A percentile compares a stretch with the other conserved stretches of the same genome.
Evolutionary conservation across 2,797 vertebrate species (phyloP).

Genomic region (Orestias chungarensis): DNA sequence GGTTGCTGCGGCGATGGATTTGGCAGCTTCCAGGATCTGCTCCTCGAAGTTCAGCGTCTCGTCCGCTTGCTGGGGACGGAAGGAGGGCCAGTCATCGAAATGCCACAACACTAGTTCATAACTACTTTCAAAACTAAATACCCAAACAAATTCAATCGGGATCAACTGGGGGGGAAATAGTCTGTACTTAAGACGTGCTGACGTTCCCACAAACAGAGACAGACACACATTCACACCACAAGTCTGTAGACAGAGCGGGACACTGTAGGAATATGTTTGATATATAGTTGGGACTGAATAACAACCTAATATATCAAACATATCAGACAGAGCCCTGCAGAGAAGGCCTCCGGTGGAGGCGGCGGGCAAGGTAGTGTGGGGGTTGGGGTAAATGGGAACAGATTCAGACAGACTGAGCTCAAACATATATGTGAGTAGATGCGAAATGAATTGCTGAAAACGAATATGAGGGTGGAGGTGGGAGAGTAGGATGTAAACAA

Average conservation of each 20-base stretch:
- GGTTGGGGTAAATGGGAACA: constrained; percentile 33
- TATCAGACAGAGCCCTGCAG: constrained; percentile 99
- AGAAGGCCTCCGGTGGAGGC: constrained; percentile 87
- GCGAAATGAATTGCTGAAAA: constrained; percentile 5
- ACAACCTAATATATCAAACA: constrained; percentile 99
- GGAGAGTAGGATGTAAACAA: constrained; percentile 1
- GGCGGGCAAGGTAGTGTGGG: constrained; percentile 48
- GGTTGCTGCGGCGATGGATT: constrained; percentile 96
- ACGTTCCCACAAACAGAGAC: constrained; percentile 19
- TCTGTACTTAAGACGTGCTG: constrained; percentile 15
- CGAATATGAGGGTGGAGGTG: constrained; percentile 3
- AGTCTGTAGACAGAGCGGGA: constrained; percentile 95
- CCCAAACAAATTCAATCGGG: background rate
- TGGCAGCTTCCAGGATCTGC: constrained; percentile 97
- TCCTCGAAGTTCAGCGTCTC: constrained; percentile 98
- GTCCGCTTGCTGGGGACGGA: constrained; percentile 87
- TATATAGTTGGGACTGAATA: constrained; percentile 99
- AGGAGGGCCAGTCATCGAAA: constrained; percentile 31
- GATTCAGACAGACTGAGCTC: constrained; percentile 49
- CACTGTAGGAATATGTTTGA: constrained; percentile 99
- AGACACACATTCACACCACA: constrained; percentile 69
- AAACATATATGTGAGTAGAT: constrained; percentile 28
- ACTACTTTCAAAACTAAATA: background rate
- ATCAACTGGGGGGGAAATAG: constrained; percentile 16
- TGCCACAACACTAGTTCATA: background rate